Evolutionary conservation across 2,888 invertebrate species (phyloP).

Genomic region (Pandemis cinnamomeana): DNA sequence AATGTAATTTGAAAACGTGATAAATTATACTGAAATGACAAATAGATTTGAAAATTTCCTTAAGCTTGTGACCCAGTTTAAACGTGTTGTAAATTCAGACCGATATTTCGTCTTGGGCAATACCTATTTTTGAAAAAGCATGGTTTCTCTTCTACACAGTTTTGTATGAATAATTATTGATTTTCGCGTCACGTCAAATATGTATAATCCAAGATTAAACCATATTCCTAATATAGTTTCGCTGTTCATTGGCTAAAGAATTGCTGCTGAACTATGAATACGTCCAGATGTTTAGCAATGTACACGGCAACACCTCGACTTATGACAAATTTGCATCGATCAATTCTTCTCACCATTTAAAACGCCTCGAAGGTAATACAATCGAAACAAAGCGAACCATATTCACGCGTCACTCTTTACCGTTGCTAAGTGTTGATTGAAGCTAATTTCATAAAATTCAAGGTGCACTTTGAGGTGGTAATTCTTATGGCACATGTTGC

Average conservation of each 20-base stretch:
- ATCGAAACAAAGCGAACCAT: slow-evolving; percentile 8
- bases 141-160: not conserved
- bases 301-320: not conserved
- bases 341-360: slow-evolving; percentile 3
- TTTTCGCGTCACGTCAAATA: too few relatives aligned
- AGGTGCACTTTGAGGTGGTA: slow-evolving; percentile 36
- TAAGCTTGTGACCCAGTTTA: slow-evolving; percentile 2
- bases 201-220: not conserved
- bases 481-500: slow-evolving; percentile 37
- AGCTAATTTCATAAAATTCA: slow-evolving; percentile 38
- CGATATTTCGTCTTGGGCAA: not conserved
- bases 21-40: slow-evolving; percentile 29
- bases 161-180: too few relatives aligned
- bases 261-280: not conserved
- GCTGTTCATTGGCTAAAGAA: not conserved
- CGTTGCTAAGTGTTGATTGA: slow-evolving; percentile 33
- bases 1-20: slow-evolving; percentile 25
- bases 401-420: slow-evolving; percentile 25
- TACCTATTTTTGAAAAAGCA: not conserved
- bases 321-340: slow-evolving; percentile 6
- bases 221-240: not conserved
- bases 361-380: not conserved
- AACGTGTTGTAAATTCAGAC: not conserved
- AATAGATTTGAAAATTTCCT: slow-evolving; percentile 9
- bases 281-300: not conserved